Evolutionary conservation across 2,888 invertebrate species (phyloP).

Genomic region (Nomada hirtipes): DNA sequence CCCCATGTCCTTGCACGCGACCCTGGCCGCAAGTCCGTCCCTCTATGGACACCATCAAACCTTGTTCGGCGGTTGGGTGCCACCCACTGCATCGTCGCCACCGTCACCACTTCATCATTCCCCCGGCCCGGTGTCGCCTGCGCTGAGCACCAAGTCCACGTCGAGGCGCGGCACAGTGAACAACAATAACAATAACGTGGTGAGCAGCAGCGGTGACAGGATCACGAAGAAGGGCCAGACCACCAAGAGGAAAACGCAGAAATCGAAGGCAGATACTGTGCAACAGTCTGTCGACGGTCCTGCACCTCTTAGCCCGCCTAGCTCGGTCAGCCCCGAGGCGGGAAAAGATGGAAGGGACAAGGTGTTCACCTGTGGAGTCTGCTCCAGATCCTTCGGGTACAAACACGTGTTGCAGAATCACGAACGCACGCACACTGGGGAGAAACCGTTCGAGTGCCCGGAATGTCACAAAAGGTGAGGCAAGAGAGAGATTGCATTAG

Average conservation of each 20-base stretch:
- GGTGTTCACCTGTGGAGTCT: slow-evolving; percentile 94
- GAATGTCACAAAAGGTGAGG: slow-evolving; percentile 92
- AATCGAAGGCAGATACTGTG: slow-evolving; percentile 82
- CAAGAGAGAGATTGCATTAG: no score
- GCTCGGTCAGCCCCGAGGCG: slow-evolving; percentile 82
- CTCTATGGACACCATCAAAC: slow-evolving; percentile 88
- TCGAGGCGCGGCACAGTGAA: slow-evolving; percentile 80
- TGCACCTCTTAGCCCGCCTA: slow-evolving; percentile 85
- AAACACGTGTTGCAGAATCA: slow-evolving; percentile 98
- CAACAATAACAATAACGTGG: slow-evolving; percentile 76
- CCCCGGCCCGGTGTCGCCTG: slow-evolving; percentile 79
- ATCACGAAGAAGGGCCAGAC: slow-evolving; percentile 82
- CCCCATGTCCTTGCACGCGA: slow-evolving; percentile 86
- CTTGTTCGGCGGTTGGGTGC: slow-evolving; percentile 85
- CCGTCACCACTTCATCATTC: slow-evolving; percentile 85
- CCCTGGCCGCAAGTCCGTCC: slow-evolving; percentile 86
- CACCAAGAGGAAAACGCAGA: slow-evolving; percentile 85
- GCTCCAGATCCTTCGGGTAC: slow-evolving; percentile 95
- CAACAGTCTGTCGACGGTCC: slow-evolving; percentile 76
- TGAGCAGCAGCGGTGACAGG: slow-evolving; percentile 78
- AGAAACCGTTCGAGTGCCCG: slow-evolving; percentile 96
- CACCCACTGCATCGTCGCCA: slow-evolving; percentile 85
- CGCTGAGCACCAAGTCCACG: slow-evolving; percentile 82
- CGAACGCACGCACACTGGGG: slow-evolving; percentile 97
- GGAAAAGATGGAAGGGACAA: slow-evolving; percentile 87